phyloP scores from a whole-genome alignment of 1,140 invertebrate genomes.

The Luehdorfia chinensis region DNA sequence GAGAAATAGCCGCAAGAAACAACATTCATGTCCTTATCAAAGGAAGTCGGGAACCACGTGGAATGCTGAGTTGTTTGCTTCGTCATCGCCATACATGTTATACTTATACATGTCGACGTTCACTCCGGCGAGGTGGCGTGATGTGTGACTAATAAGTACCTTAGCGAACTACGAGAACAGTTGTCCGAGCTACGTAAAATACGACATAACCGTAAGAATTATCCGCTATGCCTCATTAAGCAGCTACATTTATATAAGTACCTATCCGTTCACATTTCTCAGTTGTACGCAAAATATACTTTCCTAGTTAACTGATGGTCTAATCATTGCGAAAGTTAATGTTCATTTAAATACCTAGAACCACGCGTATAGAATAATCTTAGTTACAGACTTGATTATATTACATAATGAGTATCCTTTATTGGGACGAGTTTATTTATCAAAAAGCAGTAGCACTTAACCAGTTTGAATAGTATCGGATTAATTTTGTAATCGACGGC shows the following conservation, averaged over 20 bases:
- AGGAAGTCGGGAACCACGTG: constrained; percentile 17
- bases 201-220: constrained; percentile 5
- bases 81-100: constrained; percentile 12
- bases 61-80: constrained; percentile 15
- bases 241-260: background rate
- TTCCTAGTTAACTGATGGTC: too few species aligned
- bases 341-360: constrained; percentile 12
- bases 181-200: constrained; percentile 16
- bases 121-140: constrained; percentile 40
- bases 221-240: background rate
- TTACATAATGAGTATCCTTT: too few species aligned
- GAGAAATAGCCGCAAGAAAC: constrained; percentile 9
- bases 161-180: constrained; percentile 25
- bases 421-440: background rate
- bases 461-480: constrained; percentile 5
- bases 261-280: constrained; percentile 2
- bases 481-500: constrained; percentile 21
- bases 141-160: constrained; percentile 43
- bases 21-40: constrained; percentile 18
- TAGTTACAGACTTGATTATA: too few species aligned
- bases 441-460: constrained; percentile 3
- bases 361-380: background rate
- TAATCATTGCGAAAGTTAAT: constrained; percentile 5
- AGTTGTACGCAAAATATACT: constrained; percentile 8
- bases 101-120: constrained; percentile 18